Base-by-base conservation (phyloP, 2,888 invertebrate species). In the Hydraecia micacea region DNA sequence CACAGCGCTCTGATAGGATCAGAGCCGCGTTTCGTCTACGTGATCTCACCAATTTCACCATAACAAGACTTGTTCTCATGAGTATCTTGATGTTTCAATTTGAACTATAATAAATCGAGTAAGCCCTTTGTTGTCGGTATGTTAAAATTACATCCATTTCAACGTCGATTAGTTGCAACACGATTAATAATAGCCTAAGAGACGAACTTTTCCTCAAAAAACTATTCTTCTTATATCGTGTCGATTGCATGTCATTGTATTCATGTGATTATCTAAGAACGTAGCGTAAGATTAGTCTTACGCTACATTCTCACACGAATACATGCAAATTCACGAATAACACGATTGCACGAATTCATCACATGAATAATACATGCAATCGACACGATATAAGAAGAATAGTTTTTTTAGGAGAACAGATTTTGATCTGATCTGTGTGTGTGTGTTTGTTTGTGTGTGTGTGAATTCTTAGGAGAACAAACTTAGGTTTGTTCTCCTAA, bases 21-120 rank as follows among this genome's bases (percentile, higher is more conserved):
- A 82, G 83, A 86, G 93, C 93, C 95, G 94, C 92, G 90, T 91
- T 81, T 86, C 80, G 81, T 88, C 91, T 95, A 96, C 96, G 96
- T 96, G 96, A 95, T 91, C 89, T 90, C 89, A 93, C 92, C 91
- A 92, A 93, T 91, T 93, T 91, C 89, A 91, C 92, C 91, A 91
- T 97, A 97, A 97, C 93, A 95, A 96, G 95, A 92, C 90, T 92
- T 91, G 94, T 97, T 97, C 96, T 93, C 96, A 97, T 96, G 96
- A 92, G 83, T 89, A 89, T 90, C 87, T 88, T 82, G 85, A 90
- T 87, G 80, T 83, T 73, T 87, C 75, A 74, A 77, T 89, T 80
- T 81, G 71, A 77, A 72, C 85, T 81, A 72, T 55, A 77, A 75
- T 84, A 74, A 76, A 86, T 87, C 71, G 68, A 76, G 62, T 28